Percentiles rank a stretch among this genome's conserved stretches.
phyloP scores from a whole-genome alignment of 1,140 invertebrate genomes.

The Aphis craccivora region DNA sequence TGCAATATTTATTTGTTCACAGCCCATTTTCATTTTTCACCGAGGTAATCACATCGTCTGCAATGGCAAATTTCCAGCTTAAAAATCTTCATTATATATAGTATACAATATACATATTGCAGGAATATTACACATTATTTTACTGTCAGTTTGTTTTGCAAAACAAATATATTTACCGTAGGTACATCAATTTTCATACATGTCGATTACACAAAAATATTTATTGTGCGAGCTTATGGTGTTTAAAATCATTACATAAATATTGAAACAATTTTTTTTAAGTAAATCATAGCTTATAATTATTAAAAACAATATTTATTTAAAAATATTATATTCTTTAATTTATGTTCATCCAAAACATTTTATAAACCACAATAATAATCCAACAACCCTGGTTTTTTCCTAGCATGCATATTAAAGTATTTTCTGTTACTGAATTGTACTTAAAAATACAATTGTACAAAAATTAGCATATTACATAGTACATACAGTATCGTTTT shows the following conservation, averaged over 20 bases:
- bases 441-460: no score
- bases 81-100: neutral
- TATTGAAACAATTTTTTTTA: neutral
- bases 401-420: neutral
- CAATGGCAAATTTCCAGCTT: neutral
- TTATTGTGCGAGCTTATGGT: neutral
- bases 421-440: neutral
- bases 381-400: neutral
- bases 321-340: neutral
- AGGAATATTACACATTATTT: neutral
- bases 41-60: neutral
- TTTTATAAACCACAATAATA: neutral
- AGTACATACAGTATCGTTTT: no score
- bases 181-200: neutral
- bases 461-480: no score
- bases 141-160: neutral
- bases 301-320: neutral
- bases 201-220: neutral
- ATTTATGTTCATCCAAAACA: neutral
- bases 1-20: slow-evolving; percentile 4
- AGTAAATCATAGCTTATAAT: neutral
- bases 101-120: neutral
- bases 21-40: neutral
- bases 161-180: neutral
- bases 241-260: neutral